Base-by-base conservation (phyloP, 2,888 invertebrate species). In the Andrena flavipes region DNA sequence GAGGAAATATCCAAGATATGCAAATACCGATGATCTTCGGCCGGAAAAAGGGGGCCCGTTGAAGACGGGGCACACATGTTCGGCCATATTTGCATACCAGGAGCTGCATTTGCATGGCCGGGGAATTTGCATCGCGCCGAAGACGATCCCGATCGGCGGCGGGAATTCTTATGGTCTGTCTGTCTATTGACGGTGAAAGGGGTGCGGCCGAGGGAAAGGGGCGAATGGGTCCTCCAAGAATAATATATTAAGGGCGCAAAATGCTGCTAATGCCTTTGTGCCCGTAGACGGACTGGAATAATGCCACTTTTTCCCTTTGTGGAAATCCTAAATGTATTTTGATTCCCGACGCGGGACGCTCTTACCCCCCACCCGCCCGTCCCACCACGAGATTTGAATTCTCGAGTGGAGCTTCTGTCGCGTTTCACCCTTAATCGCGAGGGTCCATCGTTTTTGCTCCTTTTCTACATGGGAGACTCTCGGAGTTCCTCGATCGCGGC, bases 1-100 rank as follows among this genome's bases (percentile, higher is more conserved):
- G 93, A 93, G 93, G 93, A 94, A 93, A 93, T 92, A 93, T 93
- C 93, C 93, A 92, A 93, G 93, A 93, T 94, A 93, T 94, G 93
- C 93, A 93, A 94, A 94, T 92, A 82, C 85, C 93, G 93, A 93
- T 93, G 93, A 93, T 94, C 93, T 93, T 93, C 91, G 91, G 86
- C 81, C 84, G 89, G 91, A 90, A 90, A 92, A 93, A 78, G 63
- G 92, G 92, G 93, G 91, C 92, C 91, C 90, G 42, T 16, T 91
- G 85, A 84, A 92, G 92, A 92, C 90, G 92, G 91, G 81, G 82
- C 85, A 92, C 93, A 93, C 92, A 93, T 93, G 93, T 92, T 92
- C 92, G 84, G 80, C 69, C 67, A 64, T 54, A 92, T 93, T 94
- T 93, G 91, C 92, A 93, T 92, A 92, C 90, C 56, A 56, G 56